These are phyloP conservation scores for Seriola rivoliana DNA, from an alignment of 2,113 vertebrate species.

Conservation along the genomic window DNA sequence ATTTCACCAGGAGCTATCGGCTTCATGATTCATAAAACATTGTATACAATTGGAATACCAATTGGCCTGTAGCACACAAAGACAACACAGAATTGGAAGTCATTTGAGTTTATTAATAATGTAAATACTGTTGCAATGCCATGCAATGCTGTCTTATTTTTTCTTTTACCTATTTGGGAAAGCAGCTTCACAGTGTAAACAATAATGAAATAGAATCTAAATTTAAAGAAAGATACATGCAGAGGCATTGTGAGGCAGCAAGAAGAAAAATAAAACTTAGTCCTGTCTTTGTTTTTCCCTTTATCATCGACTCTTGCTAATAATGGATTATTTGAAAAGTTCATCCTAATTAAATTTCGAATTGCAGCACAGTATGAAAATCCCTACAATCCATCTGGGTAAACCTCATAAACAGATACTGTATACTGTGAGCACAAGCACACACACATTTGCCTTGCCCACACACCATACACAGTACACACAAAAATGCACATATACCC, in stretches of 20 bases:
- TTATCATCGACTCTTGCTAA: conserved; percentile 62
- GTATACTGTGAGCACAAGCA: neutral
- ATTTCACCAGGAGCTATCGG: conserved; percentile 58
- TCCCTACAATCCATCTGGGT: conserved; percentile 47
- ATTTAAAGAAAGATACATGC: conserved; percentile 22
- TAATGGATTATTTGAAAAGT: conserved; percentile 76
- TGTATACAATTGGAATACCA: conserved; percentile 65
- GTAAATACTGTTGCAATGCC: conserved; percentile 62
- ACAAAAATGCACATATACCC: conserved; percentile 8
- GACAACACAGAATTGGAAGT: conserved; percentile 47
- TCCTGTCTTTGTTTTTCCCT: conserved; percentile 52
- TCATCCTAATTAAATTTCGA: conserved; percentile 73
- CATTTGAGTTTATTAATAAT: conserved; percentile 66
- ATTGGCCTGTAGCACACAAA: conserved; percentile 53
- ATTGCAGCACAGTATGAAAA: conserved; percentile 36
- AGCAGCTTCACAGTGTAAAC: conserved; percentile 44
- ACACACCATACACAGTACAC: neutral
- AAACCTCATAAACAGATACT: conserved; percentile 52
- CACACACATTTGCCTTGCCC: conserved; percentile 15
- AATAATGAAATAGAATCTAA: conserved; percentile 48
- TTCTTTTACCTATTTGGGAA: conserved; percentile 55
- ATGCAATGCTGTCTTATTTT: conserved; percentile 56
- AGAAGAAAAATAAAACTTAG: conserved; percentile 51
- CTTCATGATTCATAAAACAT: conserved; percentile 74
- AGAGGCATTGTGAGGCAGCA: conserved; percentile 22